Base-by-base conservation (phyloP, 2,888 invertebrate species). In the Thecophora atra region DNA sequence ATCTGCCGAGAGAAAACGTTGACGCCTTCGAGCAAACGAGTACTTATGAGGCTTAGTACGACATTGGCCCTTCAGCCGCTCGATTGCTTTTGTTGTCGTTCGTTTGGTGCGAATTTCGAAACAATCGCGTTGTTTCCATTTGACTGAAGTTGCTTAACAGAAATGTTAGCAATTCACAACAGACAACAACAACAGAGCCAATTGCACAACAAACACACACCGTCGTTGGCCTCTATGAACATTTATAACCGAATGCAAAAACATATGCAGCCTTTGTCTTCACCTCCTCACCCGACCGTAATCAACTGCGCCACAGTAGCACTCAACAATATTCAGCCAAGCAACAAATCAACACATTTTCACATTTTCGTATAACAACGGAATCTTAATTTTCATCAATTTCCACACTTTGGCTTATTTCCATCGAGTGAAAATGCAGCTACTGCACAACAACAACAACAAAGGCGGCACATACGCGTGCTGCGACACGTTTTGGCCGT, bases 111-210 rank as follows among this genome's bases (percentile, higher is more conserved):
- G 60, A 26, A 60, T 63, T 37, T 7, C 62, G 37, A 69, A 70
- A 70, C 70, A 63, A 63, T 70, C 62, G 70, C 52, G 56, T 44
- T 52, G 56, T 44, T 58, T 56, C 17, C 52, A 47, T 17, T 60
- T 30, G 37, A 30, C 66, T 66, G 66, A n/a, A n/a, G n/a, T n/a
- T n/a, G n/a, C n/a, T n/a, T n/a, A n/a, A n/a, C 17, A 1, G n/a
- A 28, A 30, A 28, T 26, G 26, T 8, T 15, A 28, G 7, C 30
- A 60, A 30, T 60, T 60, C n/a, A 60, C 19, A 24, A 26, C 15
- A 24, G n/a, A 15, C 67, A 56, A 56, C 37, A 67, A 67, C 54
- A 37, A 37, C 37, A 37, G 11, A 21, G 19, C 56, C 58, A 68
- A 26, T 56, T 26, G 42, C 0, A n/a, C 19, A 56, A 26, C 52